Evolutionary conservation across 2,113 vertebrate genomes (phyloP), one percentile per base, ranked within the genome.

Genomic region (Scatophagus argus): DNA sequence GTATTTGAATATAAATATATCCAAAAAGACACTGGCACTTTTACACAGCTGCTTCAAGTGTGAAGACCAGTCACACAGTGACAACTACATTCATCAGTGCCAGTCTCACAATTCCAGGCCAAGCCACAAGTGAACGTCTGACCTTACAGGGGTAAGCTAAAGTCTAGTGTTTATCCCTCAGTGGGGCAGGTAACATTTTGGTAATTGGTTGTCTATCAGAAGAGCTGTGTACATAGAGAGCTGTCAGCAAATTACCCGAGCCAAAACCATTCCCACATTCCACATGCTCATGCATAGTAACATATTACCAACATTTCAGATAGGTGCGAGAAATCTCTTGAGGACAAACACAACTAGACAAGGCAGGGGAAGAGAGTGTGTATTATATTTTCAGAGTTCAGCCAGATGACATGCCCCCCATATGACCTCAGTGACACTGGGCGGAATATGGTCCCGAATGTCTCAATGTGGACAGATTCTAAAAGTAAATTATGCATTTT

Each of bases 181-280:
- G 71, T 17, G 31, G 7, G 25, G 7, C 78, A 70, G 72, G 39
- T 79, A 62, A 73, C 71, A 86, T 84, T 76, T 79, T 63, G 36
- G 27, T 76, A 39, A 79, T 69, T 79, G 27, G 49, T 1, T 12
- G 41, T 78, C 39, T n/a, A 61, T 74, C 66, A 52, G 58, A 47
- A 60, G 73, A 44, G 46, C 54, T 72, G 72, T 80, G 70, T 64
- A 78, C 77, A 66, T 25, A 75, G 25, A 59, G 55, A 46, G 77
- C 73, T 76, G 90, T 88, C 87, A 85, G 83, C 76, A 67, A 72
- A 83, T 83, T 39, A 81, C 58, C 73, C 1, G 67, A 86, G 83
- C 86, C 87, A 87, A 79, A 88, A 85, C 77, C 87, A 66, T 82
- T 49, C 81, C 82, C 79, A 83, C 88, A 93, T 92, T 92, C 88